These are phyloP conservation scores for Rhombomys opimus DNA, from an alignment of 2,113 vertebrate genomes.

Conservation along the genomic window DNA sequence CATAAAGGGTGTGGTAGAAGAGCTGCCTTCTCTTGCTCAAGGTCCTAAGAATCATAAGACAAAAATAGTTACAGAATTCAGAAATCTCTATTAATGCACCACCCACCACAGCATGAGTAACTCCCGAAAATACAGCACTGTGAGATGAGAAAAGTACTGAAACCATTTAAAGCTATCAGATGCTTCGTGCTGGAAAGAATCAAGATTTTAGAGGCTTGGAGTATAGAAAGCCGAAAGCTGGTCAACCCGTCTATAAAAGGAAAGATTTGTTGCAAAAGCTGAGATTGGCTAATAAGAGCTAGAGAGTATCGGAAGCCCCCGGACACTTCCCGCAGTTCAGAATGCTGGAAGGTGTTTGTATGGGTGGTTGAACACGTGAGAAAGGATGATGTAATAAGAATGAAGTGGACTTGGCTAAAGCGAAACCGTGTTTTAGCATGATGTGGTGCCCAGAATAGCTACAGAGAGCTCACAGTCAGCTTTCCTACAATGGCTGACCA, in stretches of 20 bases:
- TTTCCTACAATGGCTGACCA: background rate
- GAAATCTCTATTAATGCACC: conserved; percentile 75
- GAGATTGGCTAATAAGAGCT: background rate
- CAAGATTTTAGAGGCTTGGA: conserved; percentile 44
- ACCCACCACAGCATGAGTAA: conserved; percentile 80
- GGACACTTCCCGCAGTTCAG: background rate
- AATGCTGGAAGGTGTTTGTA: conserved; percentile 46
- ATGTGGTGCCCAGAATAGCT: conserved; percentile 8
- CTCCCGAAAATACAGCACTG: conserved; percentile 71
- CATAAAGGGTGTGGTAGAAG: conserved; percentile 70
- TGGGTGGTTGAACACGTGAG: conserved; percentile 35
- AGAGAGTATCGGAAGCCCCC: conserved; percentile 10
- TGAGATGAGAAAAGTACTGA: conserved; percentile 71
- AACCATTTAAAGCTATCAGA: conserved; percentile 67
- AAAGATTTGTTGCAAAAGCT: conserved; percentile 24
- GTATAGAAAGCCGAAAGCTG: conserved; percentile 63
- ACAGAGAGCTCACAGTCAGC: background rate
- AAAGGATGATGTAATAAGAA: conserved; percentile 60
- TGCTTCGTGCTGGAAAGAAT: conserved; percentile 41
- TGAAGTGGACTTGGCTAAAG: conserved; percentile 25
- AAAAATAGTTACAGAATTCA: conserved; percentile 75
- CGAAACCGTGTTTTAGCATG: conserved; percentile 26
- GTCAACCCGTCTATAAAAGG: conserved; percentile 48
- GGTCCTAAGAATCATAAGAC: conserved; percentile 75
- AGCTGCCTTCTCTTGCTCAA: conserved; percentile 70